Evolutionary conservation across 1,140 invertebrate species (phyloP).

Genomic region (Phthorimaea operculella): DNA sequence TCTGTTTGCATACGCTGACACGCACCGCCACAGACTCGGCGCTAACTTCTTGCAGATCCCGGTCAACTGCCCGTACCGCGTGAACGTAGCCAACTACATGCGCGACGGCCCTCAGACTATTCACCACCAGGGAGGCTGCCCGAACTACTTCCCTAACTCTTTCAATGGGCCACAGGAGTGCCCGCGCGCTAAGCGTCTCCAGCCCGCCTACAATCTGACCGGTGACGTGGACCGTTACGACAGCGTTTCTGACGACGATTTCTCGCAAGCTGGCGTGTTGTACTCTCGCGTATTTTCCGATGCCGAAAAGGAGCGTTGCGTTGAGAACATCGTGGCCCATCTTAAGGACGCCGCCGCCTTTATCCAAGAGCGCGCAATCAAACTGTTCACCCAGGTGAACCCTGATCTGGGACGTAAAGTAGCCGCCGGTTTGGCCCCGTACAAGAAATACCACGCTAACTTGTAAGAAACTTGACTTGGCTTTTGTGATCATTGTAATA

Average conservation of each 20-base stretch:
- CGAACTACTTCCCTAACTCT: constrained; percentile 97
- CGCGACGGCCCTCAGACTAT: constrained; percentile 84
- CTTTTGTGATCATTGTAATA: too few species aligned
- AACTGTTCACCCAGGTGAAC: constrained; percentile 78
- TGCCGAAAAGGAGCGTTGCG: constrained; percentile 76
- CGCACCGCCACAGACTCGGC: constrained; percentile 93
- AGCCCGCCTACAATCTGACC: constrained; percentile 64
- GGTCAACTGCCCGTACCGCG: constrained; percentile 90
- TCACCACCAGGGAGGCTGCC: constrained; percentile 80
- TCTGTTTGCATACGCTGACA: constrained; percentile 94
- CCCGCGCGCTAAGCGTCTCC: constrained; percentile 66
- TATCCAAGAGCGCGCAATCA: constrained; percentile 86
- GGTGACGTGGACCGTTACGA: constrained; percentile 82
- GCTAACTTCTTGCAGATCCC: constrained; percentile 93
- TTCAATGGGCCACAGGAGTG: constrained; percentile 83
- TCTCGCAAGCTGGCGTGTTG: constrained; percentile 83
- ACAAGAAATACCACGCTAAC: constrained; percentile 69
- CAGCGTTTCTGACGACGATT: constrained; percentile 88
- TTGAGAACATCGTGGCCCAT: constrained; percentile 84
- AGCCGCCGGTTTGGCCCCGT: constrained; percentile 70
- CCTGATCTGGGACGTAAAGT: constrained; percentile 75
- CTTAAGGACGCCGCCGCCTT: constrained; percentile 84
- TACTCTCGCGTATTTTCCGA: constrained; percentile 84
- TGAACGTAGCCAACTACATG: constrained; percentile 80
- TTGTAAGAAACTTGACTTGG: constrained; percentile 50